Evolutionary conservation across 2,888 invertebrate genomes (phyloP).

Genomic region (Timandra comae): DNA sequence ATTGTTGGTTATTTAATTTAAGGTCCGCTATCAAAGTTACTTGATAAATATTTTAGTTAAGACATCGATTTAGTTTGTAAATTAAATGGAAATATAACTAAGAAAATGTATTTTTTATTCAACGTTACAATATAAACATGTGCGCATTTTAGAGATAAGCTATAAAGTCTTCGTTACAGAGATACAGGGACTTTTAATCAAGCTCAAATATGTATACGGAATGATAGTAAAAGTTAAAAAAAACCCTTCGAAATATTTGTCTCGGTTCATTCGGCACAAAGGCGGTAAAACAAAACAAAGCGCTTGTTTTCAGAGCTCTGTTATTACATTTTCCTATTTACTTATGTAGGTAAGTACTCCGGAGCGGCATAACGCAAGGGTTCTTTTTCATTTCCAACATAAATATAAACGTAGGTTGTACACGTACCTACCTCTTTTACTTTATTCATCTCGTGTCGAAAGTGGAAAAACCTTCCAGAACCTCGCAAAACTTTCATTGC

Average conservation of each 20-base stretch:
- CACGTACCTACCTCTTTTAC: constrained; percentile 48
- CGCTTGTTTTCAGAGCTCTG: constrained; percentile 16
- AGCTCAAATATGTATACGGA: background rate
- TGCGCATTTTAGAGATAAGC: no score
- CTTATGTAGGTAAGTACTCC: constrained; percentile 25
- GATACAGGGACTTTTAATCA: no score
- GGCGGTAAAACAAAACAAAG: constrained; percentile 16
- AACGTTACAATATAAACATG: no score
- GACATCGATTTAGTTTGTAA: no score
- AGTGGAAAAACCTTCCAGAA: constrained; percentile 65
- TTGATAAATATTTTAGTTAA: no score
- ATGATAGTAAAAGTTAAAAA: constrained; percentile 1
- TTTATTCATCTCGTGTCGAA: constrained; percentile 59
- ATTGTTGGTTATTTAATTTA: no score
- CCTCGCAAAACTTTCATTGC: constrained; percentile 66
- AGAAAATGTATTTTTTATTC: no score
- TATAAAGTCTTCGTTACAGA: no score
- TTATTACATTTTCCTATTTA: constrained; percentile 27
- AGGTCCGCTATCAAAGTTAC: no score
- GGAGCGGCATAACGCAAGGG: constrained; percentile 36
- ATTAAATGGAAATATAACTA: no score
- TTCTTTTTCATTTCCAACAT: constrained; percentile 42
- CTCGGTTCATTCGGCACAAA: background rate
- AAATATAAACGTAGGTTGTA: constrained; percentile 31
- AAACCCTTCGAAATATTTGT: background rate